These are phyloP conservation scores for Dynastes grantii DNA, from an alignment of 2,888 invertebrate species.

Conservation along the genomic window DNA sequence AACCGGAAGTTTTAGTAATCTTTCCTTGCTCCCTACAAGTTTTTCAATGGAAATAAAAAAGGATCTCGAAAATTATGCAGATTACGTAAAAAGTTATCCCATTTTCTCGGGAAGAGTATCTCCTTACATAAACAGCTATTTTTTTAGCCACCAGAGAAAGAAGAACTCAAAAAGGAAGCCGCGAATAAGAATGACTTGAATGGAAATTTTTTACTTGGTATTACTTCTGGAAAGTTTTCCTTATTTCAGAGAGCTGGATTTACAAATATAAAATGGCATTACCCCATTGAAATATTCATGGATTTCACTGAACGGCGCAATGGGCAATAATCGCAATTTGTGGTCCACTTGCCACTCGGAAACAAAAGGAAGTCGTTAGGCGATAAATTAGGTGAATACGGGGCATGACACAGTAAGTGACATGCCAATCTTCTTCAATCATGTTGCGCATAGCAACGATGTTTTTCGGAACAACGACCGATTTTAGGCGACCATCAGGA, in stretches of 20 bases:
- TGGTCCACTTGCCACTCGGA: no score
- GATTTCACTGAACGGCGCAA: no score
- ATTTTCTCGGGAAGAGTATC: conserved; percentile 26
- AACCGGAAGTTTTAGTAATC: conserved; percentile 33
- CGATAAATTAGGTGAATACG: no score
- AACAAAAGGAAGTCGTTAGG: no score
- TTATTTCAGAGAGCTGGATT: background rate
- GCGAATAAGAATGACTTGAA: conserved; percentile 1
- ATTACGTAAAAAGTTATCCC: conserved; percentile 45
- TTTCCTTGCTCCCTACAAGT: conserved; percentile 26
- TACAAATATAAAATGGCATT: background rate
- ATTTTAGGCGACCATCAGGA: no score
- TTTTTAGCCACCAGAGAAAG: conserved; percentile 11
- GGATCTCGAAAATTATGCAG: conserved; percentile 32
- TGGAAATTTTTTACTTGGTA: background rate
- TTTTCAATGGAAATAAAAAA: conserved; percentile 21
- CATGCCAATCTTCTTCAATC: no score
- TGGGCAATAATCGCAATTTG: no score
- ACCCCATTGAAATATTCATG: no score
- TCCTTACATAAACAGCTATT: conserved; percentile 37
- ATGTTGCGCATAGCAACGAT: no score
- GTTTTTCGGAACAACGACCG: no score
- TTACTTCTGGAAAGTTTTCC: background rate
- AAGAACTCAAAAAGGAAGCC: background rate
- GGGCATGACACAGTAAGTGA: no score